Percentiles rank a stretch among this genome's conserved stretches.
Conservation (phyloP, 2,888 invertebrate species). For the Tanypteryx hageni region DNA sequence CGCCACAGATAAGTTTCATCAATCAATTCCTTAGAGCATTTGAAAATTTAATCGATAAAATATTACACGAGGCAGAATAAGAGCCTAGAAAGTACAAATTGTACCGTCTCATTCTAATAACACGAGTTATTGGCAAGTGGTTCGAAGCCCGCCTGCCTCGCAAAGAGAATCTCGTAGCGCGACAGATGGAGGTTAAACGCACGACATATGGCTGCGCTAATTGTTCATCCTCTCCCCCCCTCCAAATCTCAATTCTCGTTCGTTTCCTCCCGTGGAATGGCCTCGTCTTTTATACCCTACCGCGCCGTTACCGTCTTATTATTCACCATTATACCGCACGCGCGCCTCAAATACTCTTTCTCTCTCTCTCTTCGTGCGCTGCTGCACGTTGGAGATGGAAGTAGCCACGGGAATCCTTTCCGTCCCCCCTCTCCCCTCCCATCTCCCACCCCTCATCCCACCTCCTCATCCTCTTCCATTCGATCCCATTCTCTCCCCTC, state of each 20-base stretch:
- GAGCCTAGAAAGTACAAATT: too few species aligned
- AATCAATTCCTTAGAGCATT: too few species aligned
- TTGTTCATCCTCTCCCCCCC: background rate
- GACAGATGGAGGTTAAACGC: background rate
- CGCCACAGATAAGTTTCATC: too few species aligned
- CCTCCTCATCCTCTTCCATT: background rate
- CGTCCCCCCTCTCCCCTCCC: too few species aligned
- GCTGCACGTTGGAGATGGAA: background rate
- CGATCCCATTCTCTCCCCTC: background rate
- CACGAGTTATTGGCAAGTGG: background rate
- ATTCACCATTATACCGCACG: background rate
- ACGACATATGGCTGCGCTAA: constrained; percentile 11
- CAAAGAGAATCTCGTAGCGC: background rate
- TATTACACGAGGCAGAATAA: too few species aligned
- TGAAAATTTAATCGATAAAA: too few species aligned
- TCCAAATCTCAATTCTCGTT: too few species aligned
- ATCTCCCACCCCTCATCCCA: too few species aligned
- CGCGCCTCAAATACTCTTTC: background rate
- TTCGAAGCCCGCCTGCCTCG: background rate
- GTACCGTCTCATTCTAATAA: too few species aligned
- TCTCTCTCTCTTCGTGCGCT: background rate
- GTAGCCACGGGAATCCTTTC: background rate
- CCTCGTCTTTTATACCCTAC: background rate
- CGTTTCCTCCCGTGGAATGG: background rate
- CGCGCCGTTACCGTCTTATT: background rate